phyloP scores from a whole-genome alignment of 2,113 vertebrate genomes.

The Octodon degus region DNA sequence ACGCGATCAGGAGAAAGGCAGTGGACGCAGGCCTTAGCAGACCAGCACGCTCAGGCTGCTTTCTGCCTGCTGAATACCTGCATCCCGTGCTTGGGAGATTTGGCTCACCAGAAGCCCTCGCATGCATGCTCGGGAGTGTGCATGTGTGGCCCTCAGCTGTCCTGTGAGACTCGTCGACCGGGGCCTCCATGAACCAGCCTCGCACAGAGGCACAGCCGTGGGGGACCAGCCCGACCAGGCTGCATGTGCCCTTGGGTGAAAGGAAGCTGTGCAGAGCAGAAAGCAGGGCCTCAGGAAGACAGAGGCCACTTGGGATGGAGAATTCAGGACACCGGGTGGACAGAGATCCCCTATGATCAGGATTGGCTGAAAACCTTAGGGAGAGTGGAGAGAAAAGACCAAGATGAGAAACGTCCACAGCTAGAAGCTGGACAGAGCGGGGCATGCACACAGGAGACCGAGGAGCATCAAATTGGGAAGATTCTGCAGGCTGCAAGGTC shows the following conservation, averaged over 20 bases:
- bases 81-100: neutral
- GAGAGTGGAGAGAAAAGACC: neutral
- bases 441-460: neutral
- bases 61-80: neutral
- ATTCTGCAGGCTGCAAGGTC: rapidly evolving
- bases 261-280: neutral
- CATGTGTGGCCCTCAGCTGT: neutral
- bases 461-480: neutral
- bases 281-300: neutral
- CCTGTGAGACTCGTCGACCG: neutral
- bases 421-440: too few species aligned
- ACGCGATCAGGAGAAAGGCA: neutral
- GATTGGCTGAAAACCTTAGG: neutral
- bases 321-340: neutral
- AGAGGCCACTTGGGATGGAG: neutral
- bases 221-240: neutral
- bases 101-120: neutral
- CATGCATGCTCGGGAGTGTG: neutral
- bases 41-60: neutral
- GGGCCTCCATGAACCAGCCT: neutral
- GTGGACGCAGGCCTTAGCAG: neutral
- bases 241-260: too few species aligned
- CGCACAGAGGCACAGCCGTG: neutral
- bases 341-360: neutral
- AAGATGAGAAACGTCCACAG: neutral